Percentiles rank a stretch among this genome's conserved stretches.
Conservation (phyloP, 1,140 invertebrate species). For the Tetragonula clypearis region DNA sequence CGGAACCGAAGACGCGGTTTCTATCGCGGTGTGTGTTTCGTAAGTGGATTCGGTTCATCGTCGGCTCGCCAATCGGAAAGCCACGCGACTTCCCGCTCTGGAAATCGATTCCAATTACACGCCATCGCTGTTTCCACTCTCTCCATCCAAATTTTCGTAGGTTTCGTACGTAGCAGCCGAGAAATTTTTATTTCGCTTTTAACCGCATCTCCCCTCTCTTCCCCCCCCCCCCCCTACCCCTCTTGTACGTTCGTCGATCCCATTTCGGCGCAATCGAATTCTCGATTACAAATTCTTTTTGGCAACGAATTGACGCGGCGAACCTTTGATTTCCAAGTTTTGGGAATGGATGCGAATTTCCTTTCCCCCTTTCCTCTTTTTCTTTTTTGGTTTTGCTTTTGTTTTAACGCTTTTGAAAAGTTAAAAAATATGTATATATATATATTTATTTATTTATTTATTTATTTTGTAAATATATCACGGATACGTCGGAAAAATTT, state of each 20-base stretch:
- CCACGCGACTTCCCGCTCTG: neutral
- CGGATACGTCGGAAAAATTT: too few relatives aligned
- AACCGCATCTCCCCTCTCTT: neutral
- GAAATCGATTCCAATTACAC: constrained; percentile 9
- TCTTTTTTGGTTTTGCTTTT: too few relatives aligned
- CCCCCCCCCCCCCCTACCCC: too few relatives aligned
- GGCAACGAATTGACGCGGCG: neutral
- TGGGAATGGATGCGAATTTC: neutral
- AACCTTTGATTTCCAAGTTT: neutral
- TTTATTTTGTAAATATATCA: too few relatives aligned
- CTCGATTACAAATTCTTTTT: neutral
- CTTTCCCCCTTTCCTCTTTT: neutral
- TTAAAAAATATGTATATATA: too few relatives aligned
- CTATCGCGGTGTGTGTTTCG: constrained; percentile 22
- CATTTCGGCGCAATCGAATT: neutral
- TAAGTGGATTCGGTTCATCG: constrained; percentile 41
- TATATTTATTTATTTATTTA: too few relatives aligned
- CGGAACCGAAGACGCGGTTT: constrained; percentile 12
- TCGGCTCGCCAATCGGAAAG: neutral
- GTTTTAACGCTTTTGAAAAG: too few relatives aligned
- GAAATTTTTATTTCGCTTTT: neutral
- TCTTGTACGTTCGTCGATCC: neutral
- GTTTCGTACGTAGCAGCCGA: neutral
- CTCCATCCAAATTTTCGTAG: neutral
- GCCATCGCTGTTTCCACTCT: neutral